phyloP scores from a whole-genome alignment of 2,797 vertebrate species.

The Limnodromus scolopaceus region DNA sequence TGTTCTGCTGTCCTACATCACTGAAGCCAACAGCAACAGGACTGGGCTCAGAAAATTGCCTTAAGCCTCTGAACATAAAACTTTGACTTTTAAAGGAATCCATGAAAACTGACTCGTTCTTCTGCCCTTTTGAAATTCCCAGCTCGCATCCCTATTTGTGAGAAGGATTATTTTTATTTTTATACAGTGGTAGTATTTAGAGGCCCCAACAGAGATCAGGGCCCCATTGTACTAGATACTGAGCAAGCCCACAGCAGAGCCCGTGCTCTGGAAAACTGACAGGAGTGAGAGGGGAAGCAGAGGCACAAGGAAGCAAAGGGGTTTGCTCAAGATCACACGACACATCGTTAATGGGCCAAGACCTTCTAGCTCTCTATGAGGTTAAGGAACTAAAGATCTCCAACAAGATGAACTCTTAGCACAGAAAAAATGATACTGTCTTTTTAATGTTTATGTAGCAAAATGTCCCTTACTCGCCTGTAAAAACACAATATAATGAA shows the following conservation, averaged over 20 bases:
- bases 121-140: neutral
- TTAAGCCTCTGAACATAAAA: neutral
- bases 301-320: neutral
- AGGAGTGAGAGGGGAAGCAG: neutral
- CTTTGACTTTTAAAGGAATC: neutral
- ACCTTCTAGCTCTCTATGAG: neutral
- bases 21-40: conserved; percentile 27
- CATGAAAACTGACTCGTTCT: neutral
- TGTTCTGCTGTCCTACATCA: conserved; percentile 10
- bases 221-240: neutral
- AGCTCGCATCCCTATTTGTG: neutral
- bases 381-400: neutral
- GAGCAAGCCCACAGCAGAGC: neutral
- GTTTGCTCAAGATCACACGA: neutral
- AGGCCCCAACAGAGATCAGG: neutral
- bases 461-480: neutral
- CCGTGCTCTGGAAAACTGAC: neutral
- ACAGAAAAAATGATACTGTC: neutral
- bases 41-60: neutral
- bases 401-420: neutral
- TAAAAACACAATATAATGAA: neutral
- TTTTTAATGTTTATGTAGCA: neutral
- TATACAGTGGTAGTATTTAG: neutral
- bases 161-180: conserved; percentile 26
- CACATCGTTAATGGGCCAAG: neutral